Conservation (phyloP, 2,888 invertebrate species). For the Rhagonycha lutea region DNA sequence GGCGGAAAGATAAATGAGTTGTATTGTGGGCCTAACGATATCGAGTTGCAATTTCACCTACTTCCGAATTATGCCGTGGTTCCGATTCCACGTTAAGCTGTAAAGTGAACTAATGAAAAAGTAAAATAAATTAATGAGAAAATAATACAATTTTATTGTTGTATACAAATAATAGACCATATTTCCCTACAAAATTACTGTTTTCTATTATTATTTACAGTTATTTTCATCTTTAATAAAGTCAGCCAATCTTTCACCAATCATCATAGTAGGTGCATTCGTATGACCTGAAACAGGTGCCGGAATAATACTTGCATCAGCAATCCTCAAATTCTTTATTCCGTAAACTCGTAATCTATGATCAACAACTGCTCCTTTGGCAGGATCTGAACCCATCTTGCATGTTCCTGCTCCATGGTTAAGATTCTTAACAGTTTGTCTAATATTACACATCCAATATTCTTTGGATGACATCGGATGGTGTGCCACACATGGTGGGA, state of each 20-base stretch:
- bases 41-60: too few relatives aligned
- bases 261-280: slow-evolving; percentile 68
- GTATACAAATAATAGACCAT: too few relatives aligned
- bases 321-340: slow-evolving; percentile 62
- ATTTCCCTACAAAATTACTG: too few relatives aligned
- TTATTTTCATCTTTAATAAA: neutral
- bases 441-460: slow-evolving; percentile 68
- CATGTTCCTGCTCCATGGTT: slow-evolving; percentile 71
- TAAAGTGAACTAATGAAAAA: too few relatives aligned
- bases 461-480: slow-evolving; percentile 61
- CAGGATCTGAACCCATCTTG: slow-evolving; percentile 68
- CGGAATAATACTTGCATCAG: slow-evolving; percentile 69
- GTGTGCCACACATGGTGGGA: slow-evolving; percentile 55
- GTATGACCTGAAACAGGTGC: slow-evolving; percentile 67
- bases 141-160: too few relatives aligned
- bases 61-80: too few relatives aligned
- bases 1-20: too few relatives aligned
- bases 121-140: too few relatives aligned
- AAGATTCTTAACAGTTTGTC: slow-evolving; percentile 61
- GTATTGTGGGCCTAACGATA: too few relatives aligned
- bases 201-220: neutral
- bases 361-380: slow-evolving; percentile 65
- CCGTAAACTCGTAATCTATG: slow-evolving; percentile 64
- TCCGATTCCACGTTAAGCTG: too few relatives aligned
- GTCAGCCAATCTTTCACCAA: slow-evolving; percentile 71